These are phyloP conservation scores for Urocitellus parryii DNA, from an alignment of 2,113 vertebrate species.

Conservation along the genomic window DNA sequence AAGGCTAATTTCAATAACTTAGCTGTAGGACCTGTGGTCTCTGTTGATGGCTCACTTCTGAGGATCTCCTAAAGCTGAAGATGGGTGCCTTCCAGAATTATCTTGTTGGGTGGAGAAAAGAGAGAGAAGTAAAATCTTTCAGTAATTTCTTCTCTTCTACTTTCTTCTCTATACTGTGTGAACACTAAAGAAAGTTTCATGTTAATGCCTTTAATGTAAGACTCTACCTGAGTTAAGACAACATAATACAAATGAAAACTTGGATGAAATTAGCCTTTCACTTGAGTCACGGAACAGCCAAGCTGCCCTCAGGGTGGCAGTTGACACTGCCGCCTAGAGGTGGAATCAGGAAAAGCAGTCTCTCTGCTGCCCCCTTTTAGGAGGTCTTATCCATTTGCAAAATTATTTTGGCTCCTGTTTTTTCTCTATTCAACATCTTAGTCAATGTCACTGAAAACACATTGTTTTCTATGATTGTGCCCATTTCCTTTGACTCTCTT, in stretches of 20 bases:
- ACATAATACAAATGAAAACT: background rate
- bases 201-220: background rate
- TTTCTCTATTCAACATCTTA: background rate
- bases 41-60: background rate
- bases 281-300: background rate
- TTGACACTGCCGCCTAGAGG: conserved; percentile 16
- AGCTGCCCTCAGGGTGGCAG: background rate
- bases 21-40: background rate
- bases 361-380: background rate
- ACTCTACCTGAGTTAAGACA: background rate
- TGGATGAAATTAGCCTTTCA: background rate
- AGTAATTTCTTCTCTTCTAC: background rate
- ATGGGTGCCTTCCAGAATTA: background rate
- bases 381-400: background rate
- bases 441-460: background rate
- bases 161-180: fast-evolving
- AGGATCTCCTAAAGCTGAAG: background rate
- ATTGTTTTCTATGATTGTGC: background rate
- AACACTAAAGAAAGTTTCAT: background rate
- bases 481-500: background rate
- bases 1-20: background rate
- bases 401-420: background rate
- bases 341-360: fast-evolving
- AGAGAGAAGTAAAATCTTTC: background rate
- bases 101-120: background rate